Evolutionary conservation across 1,140 invertebrate species (phyloP).

Genomic region (Ectropis grisescens): DNA sequence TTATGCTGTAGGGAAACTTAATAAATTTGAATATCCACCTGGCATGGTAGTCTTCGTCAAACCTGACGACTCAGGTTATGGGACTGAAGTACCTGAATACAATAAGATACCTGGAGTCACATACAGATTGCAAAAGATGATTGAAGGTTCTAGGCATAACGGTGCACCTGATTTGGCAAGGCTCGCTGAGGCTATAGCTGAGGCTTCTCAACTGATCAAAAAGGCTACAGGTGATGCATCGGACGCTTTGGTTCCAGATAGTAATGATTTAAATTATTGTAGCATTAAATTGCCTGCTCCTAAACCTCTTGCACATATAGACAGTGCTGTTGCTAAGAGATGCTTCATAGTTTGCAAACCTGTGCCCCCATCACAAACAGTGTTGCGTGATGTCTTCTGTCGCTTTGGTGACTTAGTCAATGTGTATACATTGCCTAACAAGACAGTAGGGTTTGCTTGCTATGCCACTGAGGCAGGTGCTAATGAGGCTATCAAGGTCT

Average conservation of each 20-base stretch:
- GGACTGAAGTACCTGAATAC: slow-evolving; percentile 13
- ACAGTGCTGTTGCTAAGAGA: slow-evolving; percentile 37
- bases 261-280: slow-evolving; percentile 43
- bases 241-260: slow-evolving; percentile 24
- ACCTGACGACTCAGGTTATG: slow-evolving; percentile 23
- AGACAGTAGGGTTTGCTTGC: slow-evolving; percentile 92
- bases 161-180: slow-evolving; percentile 38
- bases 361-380: slow-evolving; percentile 82
- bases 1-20: slow-evolving; percentile 41
- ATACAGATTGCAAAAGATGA: slow-evolving; percentile 32
- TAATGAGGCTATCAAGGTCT: slow-evolving; percentile 65
- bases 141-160: slow-evolving; percentile 20
- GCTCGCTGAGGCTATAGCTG: slow-evolving; percentile 40
- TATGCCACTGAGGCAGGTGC: slow-evolving; percentile 85
- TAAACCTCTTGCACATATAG: slow-evolving; percentile 78
- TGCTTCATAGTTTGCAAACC: slow-evolving; percentile 83
- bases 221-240: slow-evolving; percentile 30
- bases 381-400: slow-evolving; percentile 90
- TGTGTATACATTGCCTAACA: slow-evolving; percentile 89
- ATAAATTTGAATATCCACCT: slow-evolving; percentile 49
- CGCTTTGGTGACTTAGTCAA: slow-evolving; percentile 93
- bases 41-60: slow-evolving; percentile 38
- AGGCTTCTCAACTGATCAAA: slow-evolving; percentile 49
- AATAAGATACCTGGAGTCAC: slow-evolving; percentile 27
- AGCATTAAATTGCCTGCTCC: slow-evolving; percentile 78